phyloP scores from a whole-genome alignment of 2,797 vertebrate species.

The Crenichthys baileyi region DNA sequence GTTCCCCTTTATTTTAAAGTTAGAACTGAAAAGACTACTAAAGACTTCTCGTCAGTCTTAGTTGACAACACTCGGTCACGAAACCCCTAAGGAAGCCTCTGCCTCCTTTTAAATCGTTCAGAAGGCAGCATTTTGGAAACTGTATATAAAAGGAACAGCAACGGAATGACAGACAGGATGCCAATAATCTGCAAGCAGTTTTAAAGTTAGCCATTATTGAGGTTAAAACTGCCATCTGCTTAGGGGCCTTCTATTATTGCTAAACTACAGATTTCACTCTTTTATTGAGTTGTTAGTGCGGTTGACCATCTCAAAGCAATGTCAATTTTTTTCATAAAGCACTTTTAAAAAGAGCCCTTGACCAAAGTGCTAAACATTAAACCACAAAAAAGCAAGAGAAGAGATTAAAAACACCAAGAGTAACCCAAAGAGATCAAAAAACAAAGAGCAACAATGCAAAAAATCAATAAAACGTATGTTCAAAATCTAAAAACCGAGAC shows the following conservation, averaged over 20 bases:
- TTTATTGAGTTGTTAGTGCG: background rate
- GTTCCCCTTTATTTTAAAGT: no score
- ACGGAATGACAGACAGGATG: background rate
- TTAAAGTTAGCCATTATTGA: background rate
- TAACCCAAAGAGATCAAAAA: background rate
- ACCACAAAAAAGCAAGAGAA: background rate
- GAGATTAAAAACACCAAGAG: background rate
- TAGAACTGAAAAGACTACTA: no score
- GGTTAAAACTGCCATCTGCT: background rate
- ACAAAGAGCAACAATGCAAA: background rate
- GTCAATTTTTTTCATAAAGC: background rate
- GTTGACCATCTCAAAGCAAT: background rate
- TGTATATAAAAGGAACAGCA: no score
- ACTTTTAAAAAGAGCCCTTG: background rate
- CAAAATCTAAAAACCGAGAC: background rate
- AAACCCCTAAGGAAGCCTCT: background rate
- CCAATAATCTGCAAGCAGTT: background rate
- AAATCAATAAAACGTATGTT: background rate
- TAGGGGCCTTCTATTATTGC: background rate
- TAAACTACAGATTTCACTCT: background rate
- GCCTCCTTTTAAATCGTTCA: background rate
- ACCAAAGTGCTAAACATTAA: background rate
- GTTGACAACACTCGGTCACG: background rate
- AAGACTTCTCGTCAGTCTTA: background rate
- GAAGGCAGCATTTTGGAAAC: background rate